Evolutionary conservation across 1,140 invertebrate genomes (phyloP), one percentile per base, ranked within the genome.

Genomic region (Drosophila ogumai): DNA sequence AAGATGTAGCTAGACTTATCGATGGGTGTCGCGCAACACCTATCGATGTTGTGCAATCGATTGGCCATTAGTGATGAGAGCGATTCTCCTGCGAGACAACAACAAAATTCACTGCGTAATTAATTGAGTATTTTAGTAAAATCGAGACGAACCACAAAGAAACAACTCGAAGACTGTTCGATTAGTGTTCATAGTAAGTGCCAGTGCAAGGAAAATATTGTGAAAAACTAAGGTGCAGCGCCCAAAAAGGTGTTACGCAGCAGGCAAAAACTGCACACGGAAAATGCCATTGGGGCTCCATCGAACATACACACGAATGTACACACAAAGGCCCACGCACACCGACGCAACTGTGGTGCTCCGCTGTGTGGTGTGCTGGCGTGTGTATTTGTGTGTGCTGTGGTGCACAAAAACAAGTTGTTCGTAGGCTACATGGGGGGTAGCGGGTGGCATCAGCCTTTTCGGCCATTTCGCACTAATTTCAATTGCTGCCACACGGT

Each of bases 61-160:
- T 58, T 34, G 31, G 32, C 12, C 59, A 32, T 13, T 65, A 54
- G 61, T 46, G 66, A 66, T 69, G 36, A 22, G 47, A 67, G 55
- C 57, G 34, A 74, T 74, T 58, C 43, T 47, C 59, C 60, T 46
- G 59, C 52, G 50, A 78, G 77, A 82, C 69, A 82, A 87, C 61
- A 82, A 79, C 86, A 79, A 82, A 77, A 71, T 88, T 84, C 68
- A 77, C 84, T 88, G 84, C 84, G 84, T 90, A 88, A 82, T 88
- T 88, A 41, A 86, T 67, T 58, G 55, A 60, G 59, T 68, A 77
- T 77, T 77, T 77, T 31, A 56, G 28, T 67, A 72, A 90, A 79
- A 75, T 25, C 25, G 52, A 59, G 60, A 55, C 68, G 43, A 72
- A 60, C 38, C 52, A 56, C 28, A 56, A 56, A 65, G 50, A 75